These are phyloP conservation scores for Caenorhabditis sulstoni DNA, from an alignment of 2,888 invertebrate species.

Conservation along the genomic window DNA sequence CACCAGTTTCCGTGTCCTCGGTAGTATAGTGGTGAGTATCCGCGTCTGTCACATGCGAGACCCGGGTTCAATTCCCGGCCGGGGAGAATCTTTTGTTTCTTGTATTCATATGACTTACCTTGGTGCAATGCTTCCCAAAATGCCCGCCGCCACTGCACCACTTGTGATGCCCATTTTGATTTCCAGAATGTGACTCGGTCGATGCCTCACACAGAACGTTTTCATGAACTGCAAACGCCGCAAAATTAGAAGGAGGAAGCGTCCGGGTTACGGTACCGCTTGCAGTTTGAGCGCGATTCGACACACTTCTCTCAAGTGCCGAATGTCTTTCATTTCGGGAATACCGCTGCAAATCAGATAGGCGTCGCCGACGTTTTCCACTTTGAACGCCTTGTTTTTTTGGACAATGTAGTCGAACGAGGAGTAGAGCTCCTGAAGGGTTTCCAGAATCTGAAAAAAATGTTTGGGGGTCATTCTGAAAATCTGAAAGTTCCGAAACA, in stretches of 20 bases:
- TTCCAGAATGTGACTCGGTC: slow-evolving; percentile 56
- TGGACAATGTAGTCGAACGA: slow-evolving; percentile 68
- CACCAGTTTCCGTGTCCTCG: slow-evolving; percentile 53
- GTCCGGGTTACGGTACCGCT: slow-evolving; percentile 26
- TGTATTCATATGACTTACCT: slow-evolving; percentile 37
- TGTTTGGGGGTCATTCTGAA: background rate
- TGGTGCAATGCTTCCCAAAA: slow-evolving; percentile 68
- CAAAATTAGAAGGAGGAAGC: background rate
- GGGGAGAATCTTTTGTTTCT: slow-evolving; percentile 55
- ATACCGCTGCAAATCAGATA: slow-evolving; percentile 71
- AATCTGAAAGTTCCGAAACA: background rate
- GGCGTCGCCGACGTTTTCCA: slow-evolving; percentile 71
- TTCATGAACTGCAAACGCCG: slow-evolving; percentile 48
- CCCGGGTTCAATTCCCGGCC: slow-evolving; percentile 73
- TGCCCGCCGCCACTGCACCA: slow-evolving; percentile 69
- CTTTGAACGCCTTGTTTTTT: slow-evolving; percentile 67
- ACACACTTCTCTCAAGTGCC: slow-evolving; percentile 64
- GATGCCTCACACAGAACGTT: slow-evolving; percentile 62
- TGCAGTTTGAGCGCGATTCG: slow-evolving; percentile 62
- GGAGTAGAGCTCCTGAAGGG: slow-evolving; percentile 68
- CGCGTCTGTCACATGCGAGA: slow-evolving; percentile 73
- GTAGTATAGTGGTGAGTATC: slow-evolving; percentile 71
- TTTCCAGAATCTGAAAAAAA: slow-evolving; percentile 65
- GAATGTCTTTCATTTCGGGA: slow-evolving; percentile 56
- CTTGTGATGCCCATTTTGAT: slow-evolving; percentile 66